These are phyloP conservation scores for Halocaridina rubra DNA, from an alignment of 2,888 invertebrate genomes.

Conservation along the genomic window DNA sequence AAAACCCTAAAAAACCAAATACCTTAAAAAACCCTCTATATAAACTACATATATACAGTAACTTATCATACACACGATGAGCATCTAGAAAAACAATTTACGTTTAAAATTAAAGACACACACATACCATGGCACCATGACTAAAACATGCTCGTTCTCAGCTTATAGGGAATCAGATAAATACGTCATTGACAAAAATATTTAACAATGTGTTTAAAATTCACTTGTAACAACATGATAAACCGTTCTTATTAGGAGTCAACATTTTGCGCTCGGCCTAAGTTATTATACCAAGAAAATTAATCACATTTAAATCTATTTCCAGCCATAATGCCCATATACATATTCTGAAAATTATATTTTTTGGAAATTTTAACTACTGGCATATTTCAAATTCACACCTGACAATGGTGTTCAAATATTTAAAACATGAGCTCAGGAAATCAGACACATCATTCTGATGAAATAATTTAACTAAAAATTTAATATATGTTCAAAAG, in stretches of 20 bases:
- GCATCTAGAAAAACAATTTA: slow-evolving; percentile 20
- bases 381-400: too few relatives aligned
- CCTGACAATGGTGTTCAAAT: too few relatives aligned
- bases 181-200: slow-evolving; percentile 56
- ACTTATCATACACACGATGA: slow-evolving; percentile 40
- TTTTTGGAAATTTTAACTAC: too few relatives aligned
- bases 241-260: slow-evolving; percentile 34
- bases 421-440: too few relatives aligned
- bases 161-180: slow-evolving; percentile 47
- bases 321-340: too few relatives aligned
- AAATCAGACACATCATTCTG: too few relatives aligned
- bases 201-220: slow-evolving; percentile 59
- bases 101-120: neutral
- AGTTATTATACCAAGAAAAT: too few relatives aligned
- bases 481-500: too few relatives aligned
- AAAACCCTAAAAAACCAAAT: slow-evolving; percentile 1
- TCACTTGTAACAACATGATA: slow-evolving; percentile 57
- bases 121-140: slow-evolving; percentile 47
- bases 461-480: too few relatives aligned
- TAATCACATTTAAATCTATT: too few relatives aligned
- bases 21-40: slow-evolving; percentile 35
- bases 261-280: neutral
- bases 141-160: slow-evolving; percentile 25
- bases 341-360: too few relatives aligned
- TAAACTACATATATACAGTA: slow-evolving; percentile 46